phyloP scores from a whole-genome alignment of 2,113 vertebrate species.

The Triplophysa rosa region DNA sequence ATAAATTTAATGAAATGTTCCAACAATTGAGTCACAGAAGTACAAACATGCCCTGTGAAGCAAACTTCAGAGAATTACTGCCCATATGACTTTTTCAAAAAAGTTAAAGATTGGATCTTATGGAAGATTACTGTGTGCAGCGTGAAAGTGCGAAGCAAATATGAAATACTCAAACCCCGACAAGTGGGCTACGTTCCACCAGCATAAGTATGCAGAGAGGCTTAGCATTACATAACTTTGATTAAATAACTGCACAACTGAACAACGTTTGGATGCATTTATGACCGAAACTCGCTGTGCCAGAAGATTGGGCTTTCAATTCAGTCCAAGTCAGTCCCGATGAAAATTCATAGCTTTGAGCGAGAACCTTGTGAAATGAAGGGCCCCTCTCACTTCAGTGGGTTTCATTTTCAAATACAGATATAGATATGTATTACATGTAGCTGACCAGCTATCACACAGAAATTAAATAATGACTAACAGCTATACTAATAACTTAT shows the following conservation, averaged over 20 bases:
- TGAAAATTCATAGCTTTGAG: slow-evolving; percentile 20
- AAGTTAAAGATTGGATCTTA: slow-evolving; percentile 6
- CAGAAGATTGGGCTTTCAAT: slow-evolving; percentile 16
- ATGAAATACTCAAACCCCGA: neutral
- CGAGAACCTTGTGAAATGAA: slow-evolving; percentile 2
- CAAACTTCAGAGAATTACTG: neutral
- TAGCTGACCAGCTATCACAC: slow-evolving; percentile 1
- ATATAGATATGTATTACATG: neutral
- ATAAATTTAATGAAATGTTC: neutral
- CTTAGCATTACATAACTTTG: slow-evolving; percentile 2
- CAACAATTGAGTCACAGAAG: neutral
- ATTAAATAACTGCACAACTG: slow-evolving; percentile 16
- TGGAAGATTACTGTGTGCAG: neutral
- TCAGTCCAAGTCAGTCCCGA: neutral
- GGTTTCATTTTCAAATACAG: neutral
- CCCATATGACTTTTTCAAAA: neutral
- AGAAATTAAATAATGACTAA: neutral
- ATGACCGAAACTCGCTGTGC: neutral
- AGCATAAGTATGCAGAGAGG: neutral
- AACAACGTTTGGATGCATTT: slow-evolving; percentile 9
- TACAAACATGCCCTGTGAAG: neutral
- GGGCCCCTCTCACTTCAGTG: neutral
- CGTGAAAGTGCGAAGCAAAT: slow-evolving; percentile 4
- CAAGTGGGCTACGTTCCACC: neutral
- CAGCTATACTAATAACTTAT: no score